phyloP scores from a whole-genome alignment of 2,113 vertebrate genomes.

The Donacobius atricapilla region DNA sequence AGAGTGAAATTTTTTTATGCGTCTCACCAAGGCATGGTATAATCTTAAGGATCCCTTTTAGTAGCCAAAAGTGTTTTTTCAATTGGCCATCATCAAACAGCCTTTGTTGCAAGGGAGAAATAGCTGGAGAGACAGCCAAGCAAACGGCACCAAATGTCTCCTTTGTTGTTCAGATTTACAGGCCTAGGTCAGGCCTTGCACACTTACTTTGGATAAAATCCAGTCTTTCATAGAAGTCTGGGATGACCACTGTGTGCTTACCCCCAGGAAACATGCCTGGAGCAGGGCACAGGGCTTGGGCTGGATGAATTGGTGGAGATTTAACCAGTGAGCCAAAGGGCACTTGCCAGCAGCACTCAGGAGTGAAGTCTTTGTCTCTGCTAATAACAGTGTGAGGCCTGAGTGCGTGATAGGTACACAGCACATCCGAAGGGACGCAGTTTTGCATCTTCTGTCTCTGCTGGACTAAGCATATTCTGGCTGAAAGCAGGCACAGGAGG shows the following conservation, averaged over 20 bases:
- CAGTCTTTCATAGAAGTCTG: background rate
- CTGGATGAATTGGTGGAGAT: background rate
- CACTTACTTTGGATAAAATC: background rate
- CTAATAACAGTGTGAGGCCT: background rate
- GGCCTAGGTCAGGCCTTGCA: background rate
- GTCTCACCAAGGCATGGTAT: background rate
- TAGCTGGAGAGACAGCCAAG: background rate
- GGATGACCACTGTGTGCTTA: background rate
- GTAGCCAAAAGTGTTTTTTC: background rate
- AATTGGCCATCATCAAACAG: background rate
- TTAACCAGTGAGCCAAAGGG: background rate
- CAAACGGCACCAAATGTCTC: background rate
- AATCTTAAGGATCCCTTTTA: background rate
- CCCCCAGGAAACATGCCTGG: background rate
- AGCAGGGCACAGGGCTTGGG: background rate
- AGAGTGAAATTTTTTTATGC: background rate
- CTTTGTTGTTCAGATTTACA: background rate
- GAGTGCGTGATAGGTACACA: background rate
- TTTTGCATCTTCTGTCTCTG: background rate
- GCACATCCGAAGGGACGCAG: background rate
- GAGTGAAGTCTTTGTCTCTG: background rate
- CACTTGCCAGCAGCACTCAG: background rate
- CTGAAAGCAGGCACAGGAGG: background rate
- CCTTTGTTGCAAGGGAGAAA: background rate
- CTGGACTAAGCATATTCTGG: background rate